phyloP scores from a whole-genome alignment of 1,140 invertebrate genomes.

The Magallana angulata region DNA sequence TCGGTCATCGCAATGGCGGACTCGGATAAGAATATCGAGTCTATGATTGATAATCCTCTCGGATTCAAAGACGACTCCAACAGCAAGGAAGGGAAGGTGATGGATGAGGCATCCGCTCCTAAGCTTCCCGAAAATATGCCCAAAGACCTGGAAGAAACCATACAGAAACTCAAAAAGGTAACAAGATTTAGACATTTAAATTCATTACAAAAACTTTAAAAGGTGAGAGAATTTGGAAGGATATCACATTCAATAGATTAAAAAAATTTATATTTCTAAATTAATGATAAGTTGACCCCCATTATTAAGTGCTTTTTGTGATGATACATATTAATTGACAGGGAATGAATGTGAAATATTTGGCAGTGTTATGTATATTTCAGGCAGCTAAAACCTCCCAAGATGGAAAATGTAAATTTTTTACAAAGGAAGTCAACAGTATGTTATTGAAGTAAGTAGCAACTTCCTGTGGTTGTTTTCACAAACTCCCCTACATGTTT shows the following conservation, averaged over 20 bases:
- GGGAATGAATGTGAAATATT: no score
- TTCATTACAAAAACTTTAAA: no score
- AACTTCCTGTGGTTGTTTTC: background rate
- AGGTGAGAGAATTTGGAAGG: no score
- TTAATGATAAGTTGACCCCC: no score
- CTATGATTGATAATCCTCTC: conserved; percentile 48
- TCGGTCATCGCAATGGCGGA: conserved; percentile 58
- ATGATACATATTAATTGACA: no score
- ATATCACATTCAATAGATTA: no score
- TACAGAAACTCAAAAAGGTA: conserved; percentile 83
- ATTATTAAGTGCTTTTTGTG: no score
- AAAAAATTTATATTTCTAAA: no score
- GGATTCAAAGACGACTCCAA: conserved; percentile 61
- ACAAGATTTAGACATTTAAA: background rate
- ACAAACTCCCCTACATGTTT: background rate
- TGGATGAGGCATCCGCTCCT: conserved; percentile 75
- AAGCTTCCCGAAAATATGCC: conserved; percentile 83
- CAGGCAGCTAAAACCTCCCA: conserved; percentile 81
- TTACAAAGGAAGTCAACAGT: conserved; percentile 83
- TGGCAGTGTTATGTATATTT: background rate
- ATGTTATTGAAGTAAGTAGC: conserved; percentile 83
- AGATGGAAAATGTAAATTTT: conserved; percentile 85
- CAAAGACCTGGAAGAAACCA: conserved; percentile 81
- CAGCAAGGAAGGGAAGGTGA: conserved; percentile 55
- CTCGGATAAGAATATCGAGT: conserved; percentile 41